phyloP scores from a whole-genome alignment of 2,797 vertebrate genomes.

The Neosilurus hyrtlii region DNA sequence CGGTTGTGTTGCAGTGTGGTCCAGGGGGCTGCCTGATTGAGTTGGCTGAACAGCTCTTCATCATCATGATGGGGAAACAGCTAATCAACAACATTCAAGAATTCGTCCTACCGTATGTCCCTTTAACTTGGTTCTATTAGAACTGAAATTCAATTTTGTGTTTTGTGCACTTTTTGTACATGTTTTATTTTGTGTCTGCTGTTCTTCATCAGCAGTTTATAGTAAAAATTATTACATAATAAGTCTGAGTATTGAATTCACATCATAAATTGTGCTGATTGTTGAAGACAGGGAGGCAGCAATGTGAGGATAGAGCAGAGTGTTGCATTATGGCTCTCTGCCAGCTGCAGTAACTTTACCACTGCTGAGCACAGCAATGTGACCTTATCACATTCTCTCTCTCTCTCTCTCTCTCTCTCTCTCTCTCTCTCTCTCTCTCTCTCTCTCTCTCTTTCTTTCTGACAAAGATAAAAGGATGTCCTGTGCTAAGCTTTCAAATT shows the following conservation, averaged over 20 bases:
- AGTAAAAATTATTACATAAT: slow-evolving; percentile 5
- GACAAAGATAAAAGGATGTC: slow-evolving; percentile 17
- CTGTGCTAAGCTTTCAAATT: slow-evolving; percentile 36
- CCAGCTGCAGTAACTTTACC: slow-evolving; percentile 28
- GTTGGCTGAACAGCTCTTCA: slow-evolving; percentile 79
- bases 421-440: too few species aligned
- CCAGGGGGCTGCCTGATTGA: slow-evolving; percentile 79
- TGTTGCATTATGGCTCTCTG: slow-evolving; percentile 48
- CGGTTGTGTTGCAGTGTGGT: slow-evolving; percentile 68
- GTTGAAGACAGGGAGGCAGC: slow-evolving; percentile 32
- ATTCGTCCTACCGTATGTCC: slow-evolving; percentile 76
- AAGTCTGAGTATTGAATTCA: slow-evolving; percentile 1
- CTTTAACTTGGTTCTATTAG: background rate
- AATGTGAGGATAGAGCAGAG: slow-evolving; percentile 35
- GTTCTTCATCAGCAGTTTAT: background rate
- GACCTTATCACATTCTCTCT: background rate
- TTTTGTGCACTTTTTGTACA: background rate
- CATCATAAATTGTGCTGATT: slow-evolving; percentile 21
- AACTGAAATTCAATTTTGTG: background rate
- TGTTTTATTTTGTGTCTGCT: background rate
- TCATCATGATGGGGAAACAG: slow-evolving; percentile 83
- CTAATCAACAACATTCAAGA: slow-evolving; percentile 79
- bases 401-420: too few species aligned
- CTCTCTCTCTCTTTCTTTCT: too few species aligned
- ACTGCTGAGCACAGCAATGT: slow-evolving; percentile 42